These are phyloP conservation scores for Agelastica alni DNA, from an alignment of 2,888 invertebrate species.

Conservation along the genomic window DNA sequence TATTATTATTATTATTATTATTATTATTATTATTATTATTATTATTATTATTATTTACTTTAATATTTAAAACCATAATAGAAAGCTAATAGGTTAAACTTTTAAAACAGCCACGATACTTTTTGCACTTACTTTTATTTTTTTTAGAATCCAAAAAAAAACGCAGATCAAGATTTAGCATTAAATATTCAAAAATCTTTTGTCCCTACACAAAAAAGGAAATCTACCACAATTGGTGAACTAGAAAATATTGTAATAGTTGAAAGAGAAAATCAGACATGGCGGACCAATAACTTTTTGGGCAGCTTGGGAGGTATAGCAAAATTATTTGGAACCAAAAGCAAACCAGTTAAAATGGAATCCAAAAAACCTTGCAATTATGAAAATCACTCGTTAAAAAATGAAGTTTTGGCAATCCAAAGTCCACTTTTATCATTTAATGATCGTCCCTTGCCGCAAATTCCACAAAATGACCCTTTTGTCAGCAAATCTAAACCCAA, in stretches of 20 bases:
- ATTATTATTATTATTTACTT: too few species aligned
- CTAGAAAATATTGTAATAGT: slow-evolving; percentile 5
- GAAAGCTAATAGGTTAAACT: too few species aligned
- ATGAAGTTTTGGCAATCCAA: neutral
- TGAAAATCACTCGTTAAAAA: slow-evolving; percentile 14
- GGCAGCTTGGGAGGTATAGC: slow-evolving; percentile 12
- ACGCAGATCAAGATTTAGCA: neutral
- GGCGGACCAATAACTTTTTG: slow-evolving; percentile 4
- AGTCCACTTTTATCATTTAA: neutral
- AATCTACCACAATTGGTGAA: slow-evolving; percentile 14
- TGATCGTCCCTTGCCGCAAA: slow-evolving; percentile 16
- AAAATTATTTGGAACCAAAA: slow-evolving; percentile 7
- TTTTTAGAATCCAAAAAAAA: neutral
- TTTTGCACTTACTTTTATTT: too few species aligned
- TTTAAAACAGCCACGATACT: too few species aligned
- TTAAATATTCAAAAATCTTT: neutral
- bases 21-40: too few species aligned
- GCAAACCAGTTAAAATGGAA: too few species aligned
- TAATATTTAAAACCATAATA: too few species aligned
- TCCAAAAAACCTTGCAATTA: slow-evolving; percentile 4
- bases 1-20: too few species aligned
- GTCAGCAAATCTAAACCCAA: neutral
- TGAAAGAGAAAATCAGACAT: neutral
- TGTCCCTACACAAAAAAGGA: neutral
- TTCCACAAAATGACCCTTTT: neutral